A percentile compares a stretch with the other conserved stretches of the same genome.
phyloP scores from a whole-genome alignment of 2,113 vertebrate species.

The Spea bombifrons region DNA sequence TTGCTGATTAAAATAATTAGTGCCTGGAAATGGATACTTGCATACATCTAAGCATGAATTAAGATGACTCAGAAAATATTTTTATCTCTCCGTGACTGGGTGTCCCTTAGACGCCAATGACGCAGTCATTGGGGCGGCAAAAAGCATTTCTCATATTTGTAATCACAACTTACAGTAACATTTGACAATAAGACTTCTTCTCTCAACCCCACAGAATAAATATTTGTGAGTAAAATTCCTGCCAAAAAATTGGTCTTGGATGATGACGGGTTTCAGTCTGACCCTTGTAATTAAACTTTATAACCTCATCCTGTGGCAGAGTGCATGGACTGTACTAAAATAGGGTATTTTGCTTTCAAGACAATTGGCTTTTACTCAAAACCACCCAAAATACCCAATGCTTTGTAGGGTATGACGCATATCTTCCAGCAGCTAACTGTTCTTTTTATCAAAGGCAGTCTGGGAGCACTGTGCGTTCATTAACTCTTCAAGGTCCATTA shows the following conservation, averaged over 20 bases:
- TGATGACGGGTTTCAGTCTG: slow-evolving; percentile 34
- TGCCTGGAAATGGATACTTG: too few species aligned
- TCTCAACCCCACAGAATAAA: slow-evolving; percentile 29
- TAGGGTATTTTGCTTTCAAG: slow-evolving; percentile 38
- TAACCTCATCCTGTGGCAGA: slow-evolving; percentile 43
- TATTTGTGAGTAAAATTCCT: slow-evolving; percentile 18
- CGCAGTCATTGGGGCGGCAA: slow-evolving; percentile 34
- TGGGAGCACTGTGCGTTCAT: neutral
- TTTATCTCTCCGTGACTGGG: slow-evolving; percentile 22
- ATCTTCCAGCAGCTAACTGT: slow-evolving; percentile 27
- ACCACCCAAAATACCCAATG: slow-evolving; percentile 34
- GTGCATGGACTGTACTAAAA: slow-evolving; percentile 40
- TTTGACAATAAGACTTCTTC: slow-evolving; percentile 14
- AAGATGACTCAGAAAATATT: slow-evolving; percentile 41
- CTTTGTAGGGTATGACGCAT: slow-evolving; percentile 34
- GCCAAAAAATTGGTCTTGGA: slow-evolving; percentile 18
- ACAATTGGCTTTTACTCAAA: slow-evolving; percentile 39
- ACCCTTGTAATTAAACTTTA: slow-evolving; percentile 38
- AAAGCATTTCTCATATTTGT: slow-evolving; percentile 19
- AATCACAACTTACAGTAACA: slow-evolving; percentile 39
- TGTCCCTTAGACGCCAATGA: slow-evolving; percentile 32
- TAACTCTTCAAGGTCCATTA: slow-evolving; percentile 12
- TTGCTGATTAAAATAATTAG: too few species aligned
- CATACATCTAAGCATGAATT: too few species aligned
- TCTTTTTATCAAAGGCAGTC: slow-evolving; percentile 10